Evolutionary conservation across 2,113 vertebrate genomes (phyloP).

Genomic region (Scolopax mira): DNA sequence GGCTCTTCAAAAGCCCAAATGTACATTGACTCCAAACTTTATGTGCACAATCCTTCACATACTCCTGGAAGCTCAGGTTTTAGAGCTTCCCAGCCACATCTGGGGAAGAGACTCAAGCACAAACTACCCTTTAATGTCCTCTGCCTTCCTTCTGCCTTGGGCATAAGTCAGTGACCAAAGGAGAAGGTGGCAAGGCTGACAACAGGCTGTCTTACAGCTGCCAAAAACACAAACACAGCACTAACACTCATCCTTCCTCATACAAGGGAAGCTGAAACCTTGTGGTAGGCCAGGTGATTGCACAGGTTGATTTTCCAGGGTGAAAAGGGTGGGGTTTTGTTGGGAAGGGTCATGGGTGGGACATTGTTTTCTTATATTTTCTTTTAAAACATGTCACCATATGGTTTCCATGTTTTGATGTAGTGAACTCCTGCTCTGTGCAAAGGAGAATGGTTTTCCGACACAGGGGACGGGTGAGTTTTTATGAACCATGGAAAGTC

Average conservation of each 20-base stretch:
- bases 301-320: background rate
- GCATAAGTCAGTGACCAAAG: background rate
- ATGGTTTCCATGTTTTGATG: slow-evolving; percentile 11
- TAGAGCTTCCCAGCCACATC: background rate
- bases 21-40: background rate
- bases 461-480: slow-evolving; percentile 8
- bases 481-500: slow-evolving; percentile 49
- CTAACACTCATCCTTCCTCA: background rate
- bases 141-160: background rate
- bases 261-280: background rate
- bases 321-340: background rate
- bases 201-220: background rate
- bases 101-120: background rate
- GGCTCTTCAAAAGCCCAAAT: background rate
- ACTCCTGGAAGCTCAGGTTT: background rate
- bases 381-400: slow-evolving; percentile 25
- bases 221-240: background rate
- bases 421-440: background rate
- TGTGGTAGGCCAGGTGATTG: background rate
- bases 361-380: background rate
- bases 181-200: background rate
- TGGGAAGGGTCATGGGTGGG: background rate
- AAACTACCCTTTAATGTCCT: background rate
- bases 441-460: slow-evolving; percentile 8
- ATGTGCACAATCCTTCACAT: background rate